These are phyloP conservation scores for Acronicta alni DNA, from an alignment of 2,888 invertebrate genomes.

Conservation along the genomic window DNA sequence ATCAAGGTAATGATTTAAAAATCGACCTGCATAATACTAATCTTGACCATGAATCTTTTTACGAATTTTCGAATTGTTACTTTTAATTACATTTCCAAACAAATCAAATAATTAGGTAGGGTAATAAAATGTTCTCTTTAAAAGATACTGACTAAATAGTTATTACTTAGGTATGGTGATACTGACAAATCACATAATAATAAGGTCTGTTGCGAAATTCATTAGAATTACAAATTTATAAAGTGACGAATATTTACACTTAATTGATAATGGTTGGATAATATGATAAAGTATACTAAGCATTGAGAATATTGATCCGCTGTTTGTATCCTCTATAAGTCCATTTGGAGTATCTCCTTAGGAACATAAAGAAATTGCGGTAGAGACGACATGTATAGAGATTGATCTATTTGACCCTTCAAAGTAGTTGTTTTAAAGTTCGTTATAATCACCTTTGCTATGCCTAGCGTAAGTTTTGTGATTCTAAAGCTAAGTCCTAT, in stretches of 20 bases:
- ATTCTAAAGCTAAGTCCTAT: slow-evolving; percentile 81
- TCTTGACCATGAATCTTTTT: slow-evolving; percentile 47
- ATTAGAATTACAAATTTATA: slow-evolving; percentile 57
- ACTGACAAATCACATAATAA: slow-evolving; percentile 74
- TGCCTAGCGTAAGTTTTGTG: slow-evolving; percentile 78
- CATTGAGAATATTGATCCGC: slow-evolving; percentile 50
- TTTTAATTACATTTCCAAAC: slow-evolving; percentile 47
- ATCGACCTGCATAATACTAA: slow-evolving; percentile 3
- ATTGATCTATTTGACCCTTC: slow-evolving; percentile 74
- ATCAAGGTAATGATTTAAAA: not conserved
- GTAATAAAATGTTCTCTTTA: slow-evolving; percentile 76
- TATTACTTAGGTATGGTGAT: slow-evolving; percentile 79
- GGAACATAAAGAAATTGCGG: slow-evolving; percentile 56
- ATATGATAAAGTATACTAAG: slow-evolving; percentile 55
- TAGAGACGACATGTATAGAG: slow-evolving; percentile 57
- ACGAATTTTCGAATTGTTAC: slow-evolving; percentile 37
- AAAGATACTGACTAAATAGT: slow-evolving; percentile 78
- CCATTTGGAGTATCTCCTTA: slow-evolving; percentile 40
- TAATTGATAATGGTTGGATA: slow-evolving; percentile 59
- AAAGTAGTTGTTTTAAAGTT: slow-evolving; percentile 75
- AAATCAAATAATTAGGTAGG: slow-evolving; percentile 73
- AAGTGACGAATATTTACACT: slow-evolving; percentile 63
- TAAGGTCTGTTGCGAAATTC: slow-evolving; percentile 81
- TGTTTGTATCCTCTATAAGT: slow-evolving; percentile 37
- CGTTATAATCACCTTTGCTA: slow-evolving; percentile 72